Evolutionary conservation across 2,888 invertebrate genomes (phyloP).

Genomic region (Nemotelus nigrinus): DNA sequence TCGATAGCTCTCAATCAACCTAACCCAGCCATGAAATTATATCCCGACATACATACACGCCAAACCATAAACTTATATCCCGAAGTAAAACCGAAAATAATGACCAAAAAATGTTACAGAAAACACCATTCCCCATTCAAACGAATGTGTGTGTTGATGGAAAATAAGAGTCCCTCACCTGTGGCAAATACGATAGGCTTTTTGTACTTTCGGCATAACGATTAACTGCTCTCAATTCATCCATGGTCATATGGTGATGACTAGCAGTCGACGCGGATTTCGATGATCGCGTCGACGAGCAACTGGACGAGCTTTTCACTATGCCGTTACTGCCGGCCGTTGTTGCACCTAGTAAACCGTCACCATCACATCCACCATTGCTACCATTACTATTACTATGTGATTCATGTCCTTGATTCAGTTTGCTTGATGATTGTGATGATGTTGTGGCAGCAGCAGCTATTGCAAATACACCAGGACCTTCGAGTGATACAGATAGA

Average conservation of each 20-base stretch:
- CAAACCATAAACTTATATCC: slow-evolving; percentile 9
- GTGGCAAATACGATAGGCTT: slow-evolving; percentile 89
- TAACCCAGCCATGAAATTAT: too few relatives aligned
- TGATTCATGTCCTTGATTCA: slow-evolving; percentile 40
- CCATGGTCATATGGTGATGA: slow-evolving; percentile 80
- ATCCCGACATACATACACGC: neutral
- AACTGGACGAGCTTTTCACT: slow-evolving; percentile 65
- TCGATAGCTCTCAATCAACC: too few relatives aligned
- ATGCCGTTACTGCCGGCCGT: slow-evolving; percentile 51
- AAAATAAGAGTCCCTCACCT: slow-evolving; percentile 73
- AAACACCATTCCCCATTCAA: slow-evolving; percentile 54
- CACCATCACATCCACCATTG: slow-evolving; percentile 56
- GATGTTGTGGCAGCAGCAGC: slow-evolving; percentile 74
- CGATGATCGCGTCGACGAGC: slow-evolving; percentile 79
- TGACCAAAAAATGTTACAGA: slow-evolving; percentile 45
- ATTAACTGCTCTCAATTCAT: slow-evolving; percentile 86
- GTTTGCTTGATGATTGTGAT: slow-evolving; percentile 30
- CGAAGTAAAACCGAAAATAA: slow-evolving; percentile 9
- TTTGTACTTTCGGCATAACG: slow-evolving; percentile 92
- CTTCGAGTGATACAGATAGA: slow-evolving; percentile 88
- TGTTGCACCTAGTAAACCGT: slow-evolving; percentile 57
- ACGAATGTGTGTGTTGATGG: slow-evolving; percentile 64
- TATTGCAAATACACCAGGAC: slow-evolving; percentile 77
- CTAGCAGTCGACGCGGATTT: slow-evolving; percentile 67
- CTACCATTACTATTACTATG: slow-evolving; percentile 53